A percentile compares a stretch with the other conserved stretches of the same genome.
phyloP scores from a whole-genome alignment of 2,888 invertebrate species.

The Hyposoter didymator region DNA sequence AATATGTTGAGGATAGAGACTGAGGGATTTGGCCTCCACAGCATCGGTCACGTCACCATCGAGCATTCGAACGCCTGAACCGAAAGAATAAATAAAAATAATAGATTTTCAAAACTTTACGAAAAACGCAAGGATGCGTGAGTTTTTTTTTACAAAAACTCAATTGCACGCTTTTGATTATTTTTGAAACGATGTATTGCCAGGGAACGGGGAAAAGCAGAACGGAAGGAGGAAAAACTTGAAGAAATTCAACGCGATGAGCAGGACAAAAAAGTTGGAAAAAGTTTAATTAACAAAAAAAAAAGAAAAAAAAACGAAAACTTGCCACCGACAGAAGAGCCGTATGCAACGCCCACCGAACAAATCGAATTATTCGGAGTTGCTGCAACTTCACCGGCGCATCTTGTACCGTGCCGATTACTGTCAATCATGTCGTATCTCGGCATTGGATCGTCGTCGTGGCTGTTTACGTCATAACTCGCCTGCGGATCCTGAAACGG shows the following conservation, averaged over 20 bases:
- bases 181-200: neutral
- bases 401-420: conserved; percentile 97
- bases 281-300: neutral
- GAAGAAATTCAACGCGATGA: neutral
- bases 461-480: conserved; percentile 98
- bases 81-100: neutral
- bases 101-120: neutral
- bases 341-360: conserved; percentile 98
- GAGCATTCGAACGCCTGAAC: conserved; percentile 96
- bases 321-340: conserved; percentile 96
- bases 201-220: neutral
- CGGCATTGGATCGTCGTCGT: conserved; percentile 98
- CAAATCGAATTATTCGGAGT: conserved; percentile 98
- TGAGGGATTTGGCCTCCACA: conserved; percentile 97
- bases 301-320: conserved; percentile 22
- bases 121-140: neutral
- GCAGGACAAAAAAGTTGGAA: neutral
- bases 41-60: conserved; percentile 99
- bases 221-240: neutral
- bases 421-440: conserved; percentile 98
- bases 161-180: neutral
- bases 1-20: conserved; percentile 97
- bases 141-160: neutral
- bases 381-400: conserved; percentile 99
- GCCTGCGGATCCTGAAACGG: conserved; percentile 93